These are phyloP conservation scores for Eutolmus rufibarbis DNA, from an alignment of 2,888 invertebrate genomes.

Conservation along the genomic window DNA sequence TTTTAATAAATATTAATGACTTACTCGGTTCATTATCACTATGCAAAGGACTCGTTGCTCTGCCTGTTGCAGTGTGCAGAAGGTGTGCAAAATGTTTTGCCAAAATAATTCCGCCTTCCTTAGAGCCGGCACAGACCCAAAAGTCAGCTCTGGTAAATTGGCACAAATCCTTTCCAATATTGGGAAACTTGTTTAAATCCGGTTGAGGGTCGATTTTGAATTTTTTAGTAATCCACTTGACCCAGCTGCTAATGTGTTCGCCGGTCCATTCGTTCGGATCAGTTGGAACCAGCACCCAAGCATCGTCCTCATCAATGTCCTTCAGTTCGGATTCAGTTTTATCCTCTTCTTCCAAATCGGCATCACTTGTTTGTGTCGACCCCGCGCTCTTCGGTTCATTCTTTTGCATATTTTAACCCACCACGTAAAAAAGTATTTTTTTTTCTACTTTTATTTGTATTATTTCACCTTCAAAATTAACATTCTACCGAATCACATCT, in stretches of 20 bases:
- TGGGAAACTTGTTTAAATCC: constrained; percentile 66
- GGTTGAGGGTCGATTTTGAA: constrained; percentile 68
- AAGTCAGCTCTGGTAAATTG: constrained; percentile 70
- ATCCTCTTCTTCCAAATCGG: constrained; percentile 52
- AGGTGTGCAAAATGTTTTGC: constrained; percentile 71
- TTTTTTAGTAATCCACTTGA: constrained; percentile 69
- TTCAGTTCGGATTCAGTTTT: constrained; percentile 36
- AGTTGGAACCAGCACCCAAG: constrained; percentile 56
- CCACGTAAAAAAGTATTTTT: background rate
- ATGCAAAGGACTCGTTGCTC: constrained; percentile 67
- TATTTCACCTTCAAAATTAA: constrained; percentile 12
- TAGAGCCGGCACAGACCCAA: constrained; percentile 65
- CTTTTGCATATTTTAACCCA: constrained; percentile 50
- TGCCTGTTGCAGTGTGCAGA: constrained; percentile 68
- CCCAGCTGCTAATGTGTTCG: constrained; percentile 69
- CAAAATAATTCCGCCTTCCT: constrained; percentile 65
- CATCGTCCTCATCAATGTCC: constrained; percentile 16
- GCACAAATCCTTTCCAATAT: constrained; percentile 67
- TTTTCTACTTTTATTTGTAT: constrained; percentile 11
- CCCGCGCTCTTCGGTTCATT: constrained; percentile 53
- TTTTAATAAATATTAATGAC: background rate
- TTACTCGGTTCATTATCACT: constrained; percentile 64
- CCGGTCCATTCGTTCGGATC: constrained; percentile 72
- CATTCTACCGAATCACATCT: background rate
- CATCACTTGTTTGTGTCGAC: constrained; percentile 51